A percentile compares a stretch with the other conserved stretches of the same genome.
phyloP scores from a whole-genome alignment of 2,797 vertebrate species.

The Epinephelus malabaricus region DNA sequence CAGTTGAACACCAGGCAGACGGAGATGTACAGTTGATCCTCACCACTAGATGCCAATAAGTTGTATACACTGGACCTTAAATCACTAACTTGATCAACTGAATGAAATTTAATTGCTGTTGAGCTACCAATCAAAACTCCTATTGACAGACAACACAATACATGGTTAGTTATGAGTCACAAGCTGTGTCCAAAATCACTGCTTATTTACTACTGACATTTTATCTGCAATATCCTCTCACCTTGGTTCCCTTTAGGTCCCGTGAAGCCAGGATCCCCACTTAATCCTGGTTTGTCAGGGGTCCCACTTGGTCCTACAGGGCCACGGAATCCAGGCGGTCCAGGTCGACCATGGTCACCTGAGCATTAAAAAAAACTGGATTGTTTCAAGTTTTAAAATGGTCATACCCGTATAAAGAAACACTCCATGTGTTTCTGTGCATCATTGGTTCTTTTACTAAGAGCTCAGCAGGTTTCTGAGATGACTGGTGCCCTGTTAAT shows the following conservation, averaged over 20 bases:
- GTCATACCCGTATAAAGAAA: neutral
- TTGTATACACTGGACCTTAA: too few species aligned
- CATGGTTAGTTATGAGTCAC: too few species aligned
- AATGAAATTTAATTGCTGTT: too few species aligned
- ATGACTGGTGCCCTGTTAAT: neutral
- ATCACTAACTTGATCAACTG: too few species aligned
- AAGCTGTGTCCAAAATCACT: too few species aligned
- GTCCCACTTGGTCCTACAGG: slow-evolving; percentile 84
- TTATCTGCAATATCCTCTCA: slow-evolving; percentile 45
- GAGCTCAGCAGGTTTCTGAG: neutral
- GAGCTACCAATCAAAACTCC: too few species aligned
- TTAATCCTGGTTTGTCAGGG: slow-evolving; percentile 85
- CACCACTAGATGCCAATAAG: too few species aligned
- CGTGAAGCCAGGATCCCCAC: slow-evolving; percentile 87
- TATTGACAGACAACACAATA: too few species aligned
- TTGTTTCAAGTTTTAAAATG: slow-evolving; percentile 25
- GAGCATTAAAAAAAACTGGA: slow-evolving; percentile 47
- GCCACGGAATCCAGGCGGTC: slow-evolving; percentile 87
- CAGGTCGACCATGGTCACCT: slow-evolving; percentile 89
- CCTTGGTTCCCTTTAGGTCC: slow-evolving; percentile 88
- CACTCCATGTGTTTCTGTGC: neutral
- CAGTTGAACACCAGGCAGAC: too few species aligned
- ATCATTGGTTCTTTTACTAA: neutral
- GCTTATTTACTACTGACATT: too few species aligned
- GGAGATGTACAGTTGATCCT: too few species aligned